These are phyloP conservation scores for Semicossyphus pulcher DNA, from an alignment of 2,113 vertebrate species.

Conservation along the genomic window DNA sequence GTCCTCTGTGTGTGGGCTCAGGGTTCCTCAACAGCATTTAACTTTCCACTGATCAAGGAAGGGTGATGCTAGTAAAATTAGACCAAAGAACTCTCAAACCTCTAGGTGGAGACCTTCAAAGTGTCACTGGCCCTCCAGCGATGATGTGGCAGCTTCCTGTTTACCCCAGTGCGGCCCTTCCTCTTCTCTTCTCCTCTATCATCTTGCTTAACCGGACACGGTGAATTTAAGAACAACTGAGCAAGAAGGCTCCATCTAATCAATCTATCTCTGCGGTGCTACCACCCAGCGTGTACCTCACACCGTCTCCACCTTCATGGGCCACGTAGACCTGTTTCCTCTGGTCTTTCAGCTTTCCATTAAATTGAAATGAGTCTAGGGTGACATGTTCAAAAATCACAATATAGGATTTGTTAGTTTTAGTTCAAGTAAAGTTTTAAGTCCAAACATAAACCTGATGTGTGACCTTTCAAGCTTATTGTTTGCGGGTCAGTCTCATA, in stretches of 20 bases:
- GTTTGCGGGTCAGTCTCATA: neutral
- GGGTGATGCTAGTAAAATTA: conserved; percentile 47
- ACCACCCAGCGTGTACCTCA: conserved; percentile 30
- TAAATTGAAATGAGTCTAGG: neutral
- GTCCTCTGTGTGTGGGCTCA: conserved; percentile 58
- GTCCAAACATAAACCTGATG: too few species aligned
- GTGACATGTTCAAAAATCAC: neutral
- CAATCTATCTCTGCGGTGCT: conserved; percentile 19
- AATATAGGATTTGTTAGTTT: too few species aligned
- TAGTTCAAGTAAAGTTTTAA: too few species aligned
- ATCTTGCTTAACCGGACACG: conserved; percentile 50
- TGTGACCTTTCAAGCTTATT: conserved; percentile 2
- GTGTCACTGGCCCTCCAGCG: conserved; percentile 16
- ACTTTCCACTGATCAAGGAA: conserved; percentile 57
- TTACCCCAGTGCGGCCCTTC: conserved; percentile 62
- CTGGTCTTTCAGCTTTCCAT: conserved; percentile 4
- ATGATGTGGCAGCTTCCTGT: conserved; percentile 79
- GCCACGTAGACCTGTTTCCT: conserved; percentile 44
- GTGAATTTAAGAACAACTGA: conserved; percentile 66
- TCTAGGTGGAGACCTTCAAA: conserved; percentile 78
- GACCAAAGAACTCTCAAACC: conserved; percentile 48
- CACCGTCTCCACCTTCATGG: neutral
- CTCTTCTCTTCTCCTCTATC: conserved; percentile 66
- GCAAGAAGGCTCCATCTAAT: conserved; percentile 13
- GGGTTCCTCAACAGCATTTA: conserved; percentile 39